These are phyloP conservation scores for Zapornia atra DNA, from an alignment of 2,113 vertebrate genomes.

Conservation along the genomic window DNA sequence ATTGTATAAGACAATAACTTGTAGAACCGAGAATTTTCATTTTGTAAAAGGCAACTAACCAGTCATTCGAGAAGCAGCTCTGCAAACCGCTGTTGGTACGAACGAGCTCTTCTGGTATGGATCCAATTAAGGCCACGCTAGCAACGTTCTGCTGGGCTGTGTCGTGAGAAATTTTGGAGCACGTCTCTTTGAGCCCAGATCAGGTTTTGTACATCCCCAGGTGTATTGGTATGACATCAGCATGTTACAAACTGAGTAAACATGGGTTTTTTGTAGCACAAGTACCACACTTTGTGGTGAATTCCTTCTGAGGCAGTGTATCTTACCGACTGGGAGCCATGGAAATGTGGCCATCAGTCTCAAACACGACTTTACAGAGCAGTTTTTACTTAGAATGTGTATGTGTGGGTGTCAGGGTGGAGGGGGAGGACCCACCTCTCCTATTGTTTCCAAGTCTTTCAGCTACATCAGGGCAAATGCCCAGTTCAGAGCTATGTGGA, in stretches of 20 bases:
- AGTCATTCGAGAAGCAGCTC: slow-evolving; percentile 33
- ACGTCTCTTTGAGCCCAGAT: not conserved
- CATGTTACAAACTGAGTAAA: not conserved
- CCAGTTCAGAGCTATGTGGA: not conserved
- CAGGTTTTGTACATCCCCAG: not conserved
- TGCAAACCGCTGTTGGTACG: not conserved
- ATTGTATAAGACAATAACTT: slow-evolving; percentile 50
- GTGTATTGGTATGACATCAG: not conserved
- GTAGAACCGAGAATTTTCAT: slow-evolving; percentile 15
- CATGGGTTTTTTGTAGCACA: not conserved
- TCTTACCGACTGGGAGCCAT: not conserved
- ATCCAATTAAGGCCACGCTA: slow-evolving; percentile 8
- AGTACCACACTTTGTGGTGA: not conserved
- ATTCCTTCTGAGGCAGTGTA: not conserved
- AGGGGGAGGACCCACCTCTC: not conserved
- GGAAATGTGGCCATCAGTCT: not conserved
- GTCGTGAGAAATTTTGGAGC: not conserved
- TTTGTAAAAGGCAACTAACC: not conserved
- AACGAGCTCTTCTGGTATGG: not conserved
- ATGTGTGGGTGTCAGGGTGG: not conserved
- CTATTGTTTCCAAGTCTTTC: not conserved
- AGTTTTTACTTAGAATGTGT: not conserved
- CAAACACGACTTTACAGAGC: not conserved
- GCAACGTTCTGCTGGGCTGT: not conserved
- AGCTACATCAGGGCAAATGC: not conserved